Evolutionary conservation across 2,888 invertebrate species (phyloP).

Genomic region (Drepanosiphum platanoidis): DNA sequence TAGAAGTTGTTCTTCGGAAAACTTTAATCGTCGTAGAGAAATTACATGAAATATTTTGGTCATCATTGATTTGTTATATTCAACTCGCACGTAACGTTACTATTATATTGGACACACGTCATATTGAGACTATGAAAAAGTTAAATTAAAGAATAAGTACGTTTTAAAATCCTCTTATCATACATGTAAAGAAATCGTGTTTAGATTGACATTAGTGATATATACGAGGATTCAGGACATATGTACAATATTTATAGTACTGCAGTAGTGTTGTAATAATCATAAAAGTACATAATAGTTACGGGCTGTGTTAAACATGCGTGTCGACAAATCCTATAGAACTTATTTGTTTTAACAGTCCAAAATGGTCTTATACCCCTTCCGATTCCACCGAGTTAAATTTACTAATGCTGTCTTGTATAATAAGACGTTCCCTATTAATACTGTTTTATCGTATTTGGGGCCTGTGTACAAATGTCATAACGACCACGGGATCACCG

Average conservation of each 20-base stretch:
- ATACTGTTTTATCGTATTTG: not conserved
- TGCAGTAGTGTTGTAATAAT: not conserved
- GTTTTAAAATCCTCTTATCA: conserved; percentile 1
- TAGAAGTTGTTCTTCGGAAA: no score
- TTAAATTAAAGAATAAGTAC: not conserved
- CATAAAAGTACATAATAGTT: conserved; percentile 11
- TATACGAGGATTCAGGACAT: no score
- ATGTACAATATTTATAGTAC: not conserved
- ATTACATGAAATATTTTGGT: not conserved
- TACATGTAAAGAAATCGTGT: not conserved
- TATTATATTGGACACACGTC: not conserved
- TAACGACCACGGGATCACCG: not conserved
- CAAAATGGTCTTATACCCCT: not conserved
- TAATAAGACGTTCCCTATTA: not conserved
- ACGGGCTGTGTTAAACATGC: conserved; percentile 25
- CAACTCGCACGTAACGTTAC: not conserved
- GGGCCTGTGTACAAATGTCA: not conserved
- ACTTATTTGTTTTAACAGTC: conserved; percentile 35
- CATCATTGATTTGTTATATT: not conserved
- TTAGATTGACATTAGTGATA: conserved; percentile 38
- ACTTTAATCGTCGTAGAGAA: not conserved
- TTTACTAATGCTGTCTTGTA: not conserved
- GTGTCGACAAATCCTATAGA: conserved; percentile 26
- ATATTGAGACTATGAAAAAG: not conserved
- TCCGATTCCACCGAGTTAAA: not conserved